phyloP scores from a whole-genome alignment of 2,113 vertebrate genomes.

The Tylochromis polylepis region DNA sequence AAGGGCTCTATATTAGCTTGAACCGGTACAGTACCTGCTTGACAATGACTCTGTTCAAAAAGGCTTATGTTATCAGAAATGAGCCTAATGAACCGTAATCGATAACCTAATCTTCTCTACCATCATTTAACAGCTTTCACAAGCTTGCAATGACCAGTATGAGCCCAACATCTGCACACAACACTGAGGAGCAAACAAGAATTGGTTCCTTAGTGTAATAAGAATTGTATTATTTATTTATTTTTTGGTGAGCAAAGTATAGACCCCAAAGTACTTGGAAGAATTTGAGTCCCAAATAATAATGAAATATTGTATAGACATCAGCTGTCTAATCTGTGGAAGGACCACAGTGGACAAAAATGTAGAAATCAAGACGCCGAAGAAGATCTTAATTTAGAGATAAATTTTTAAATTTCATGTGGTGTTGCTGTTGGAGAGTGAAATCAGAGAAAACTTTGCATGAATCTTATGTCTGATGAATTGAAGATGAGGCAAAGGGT shows the following conservation, averaged over 20 bases:
- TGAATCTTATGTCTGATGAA: background rate
- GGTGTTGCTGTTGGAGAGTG: background rate
- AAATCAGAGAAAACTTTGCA: background rate
- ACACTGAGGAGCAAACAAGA: too few species aligned
- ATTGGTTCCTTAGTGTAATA: too few species aligned
- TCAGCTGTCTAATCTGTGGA: background rate
- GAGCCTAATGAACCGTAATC: too few species aligned
- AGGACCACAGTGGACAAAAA: background rate
- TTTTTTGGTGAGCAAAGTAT: background rate
- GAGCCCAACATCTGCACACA: too few species aligned
- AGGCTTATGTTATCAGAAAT: too few species aligned
- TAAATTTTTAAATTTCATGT: background rate
- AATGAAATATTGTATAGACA: background rate
- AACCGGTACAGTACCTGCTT: too few species aligned
- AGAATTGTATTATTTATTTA: background rate
- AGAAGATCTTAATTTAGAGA: rapidly evolving
- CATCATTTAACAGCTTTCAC: background rate
- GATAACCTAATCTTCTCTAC: too few species aligned
- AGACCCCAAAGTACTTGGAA: background rate
- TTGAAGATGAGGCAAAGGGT: background rate
- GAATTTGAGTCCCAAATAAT: background rate
- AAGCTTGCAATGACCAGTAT: too few species aligned
- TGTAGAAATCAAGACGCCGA: background rate
- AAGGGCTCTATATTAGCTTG: too few species aligned
- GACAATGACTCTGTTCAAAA: background rate